phyloP scores from a whole-genome alignment of 2,797 vertebrate species.

The Sebastes vulpes region DNA sequence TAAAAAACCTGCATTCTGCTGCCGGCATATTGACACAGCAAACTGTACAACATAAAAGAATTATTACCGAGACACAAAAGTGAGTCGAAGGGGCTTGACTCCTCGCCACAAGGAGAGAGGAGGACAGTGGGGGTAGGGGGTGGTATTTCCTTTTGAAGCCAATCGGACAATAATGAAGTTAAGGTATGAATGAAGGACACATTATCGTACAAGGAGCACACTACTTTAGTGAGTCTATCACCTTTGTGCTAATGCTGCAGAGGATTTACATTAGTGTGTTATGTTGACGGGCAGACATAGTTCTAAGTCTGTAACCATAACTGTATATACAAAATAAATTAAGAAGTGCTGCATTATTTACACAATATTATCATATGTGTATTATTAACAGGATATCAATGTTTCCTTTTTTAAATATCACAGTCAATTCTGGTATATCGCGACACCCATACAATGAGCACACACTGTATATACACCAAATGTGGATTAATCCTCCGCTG shows the following conservation, averaged over 20 bases:
- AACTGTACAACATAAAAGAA: slow-evolving; percentile 68
- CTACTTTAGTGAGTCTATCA: slow-evolving; percentile 37
- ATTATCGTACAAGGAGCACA: slow-evolving; percentile 36
- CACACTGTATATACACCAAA: neutral
- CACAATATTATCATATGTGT: too few relatives aligned
- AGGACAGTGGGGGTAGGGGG: neutral
- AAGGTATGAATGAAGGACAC: slow-evolving; percentile 63
- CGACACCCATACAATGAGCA: neutral
- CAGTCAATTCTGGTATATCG: too few relatives aligned
- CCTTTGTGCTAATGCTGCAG: slow-evolving; percentile 29
- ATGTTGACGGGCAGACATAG: neutral
- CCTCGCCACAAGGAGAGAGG: slow-evolving; percentile 16
- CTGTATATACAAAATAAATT: too few relatives aligned
- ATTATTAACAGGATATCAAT: too few relatives aligned
- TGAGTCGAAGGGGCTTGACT: slow-evolving; percentile 49
- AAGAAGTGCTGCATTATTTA: too few relatives aligned
- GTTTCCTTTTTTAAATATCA: too few relatives aligned
- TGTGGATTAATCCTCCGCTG: neutral
- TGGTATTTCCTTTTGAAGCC: slow-evolving; percentile 41
- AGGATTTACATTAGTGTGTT: slow-evolving; percentile 8
- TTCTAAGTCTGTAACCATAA: too few relatives aligned
- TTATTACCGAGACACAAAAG: slow-evolving; percentile 51
- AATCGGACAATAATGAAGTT: slow-evolving; percentile 58
- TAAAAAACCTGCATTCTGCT: slow-evolving; percentile 66
- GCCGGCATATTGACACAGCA: slow-evolving; percentile 60